These are phyloP conservation scores for Falco berigora DNA, from an alignment of 2,797 vertebrate species.

Conservation along the genomic window DNA sequence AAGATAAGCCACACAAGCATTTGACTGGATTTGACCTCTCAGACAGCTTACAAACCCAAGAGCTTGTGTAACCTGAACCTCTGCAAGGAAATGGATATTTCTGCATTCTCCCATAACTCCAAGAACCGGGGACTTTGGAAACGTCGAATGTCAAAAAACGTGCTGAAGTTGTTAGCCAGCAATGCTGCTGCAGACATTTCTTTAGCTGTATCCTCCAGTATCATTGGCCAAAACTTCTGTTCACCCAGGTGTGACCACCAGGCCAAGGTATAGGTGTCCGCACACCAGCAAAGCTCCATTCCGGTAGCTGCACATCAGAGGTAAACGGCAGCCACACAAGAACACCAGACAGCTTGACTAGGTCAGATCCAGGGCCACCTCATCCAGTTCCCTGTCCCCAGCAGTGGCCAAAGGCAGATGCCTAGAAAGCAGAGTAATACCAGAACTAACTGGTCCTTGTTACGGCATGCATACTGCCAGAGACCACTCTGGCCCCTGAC, in stretches of 20 bases:
- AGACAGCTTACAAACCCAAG: constrained; percentile 51
- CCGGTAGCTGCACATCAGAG: background rate
- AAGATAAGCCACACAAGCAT: constrained; percentile 53
- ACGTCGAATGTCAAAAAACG: background rate
- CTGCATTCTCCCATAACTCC: background rate
- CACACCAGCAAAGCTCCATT: background rate
- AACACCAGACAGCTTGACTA: background rate
- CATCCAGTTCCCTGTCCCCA: accelerated
- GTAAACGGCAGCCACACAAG: accelerated
- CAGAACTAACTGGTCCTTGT: background rate
- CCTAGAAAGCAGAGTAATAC: background rate
- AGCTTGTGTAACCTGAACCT: constrained; percentile 40
- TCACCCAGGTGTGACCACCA: background rate
- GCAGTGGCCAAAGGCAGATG: background rate
- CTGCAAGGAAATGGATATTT: constrained; percentile 30
- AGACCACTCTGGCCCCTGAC: background rate
- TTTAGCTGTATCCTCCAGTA: background rate
- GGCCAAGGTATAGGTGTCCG: background rate
- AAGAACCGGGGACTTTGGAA: background rate
- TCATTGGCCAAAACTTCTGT: background rate
- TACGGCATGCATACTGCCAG: accelerated
- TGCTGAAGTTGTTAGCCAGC: background rate
- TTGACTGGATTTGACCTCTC: constrained; percentile 62
- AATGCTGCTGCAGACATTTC: background rate
- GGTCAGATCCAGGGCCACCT: background rate